phyloP scores from a whole-genome alignment of 2,113 vertebrate species.

The Aegotheles bennettii region DNA sequence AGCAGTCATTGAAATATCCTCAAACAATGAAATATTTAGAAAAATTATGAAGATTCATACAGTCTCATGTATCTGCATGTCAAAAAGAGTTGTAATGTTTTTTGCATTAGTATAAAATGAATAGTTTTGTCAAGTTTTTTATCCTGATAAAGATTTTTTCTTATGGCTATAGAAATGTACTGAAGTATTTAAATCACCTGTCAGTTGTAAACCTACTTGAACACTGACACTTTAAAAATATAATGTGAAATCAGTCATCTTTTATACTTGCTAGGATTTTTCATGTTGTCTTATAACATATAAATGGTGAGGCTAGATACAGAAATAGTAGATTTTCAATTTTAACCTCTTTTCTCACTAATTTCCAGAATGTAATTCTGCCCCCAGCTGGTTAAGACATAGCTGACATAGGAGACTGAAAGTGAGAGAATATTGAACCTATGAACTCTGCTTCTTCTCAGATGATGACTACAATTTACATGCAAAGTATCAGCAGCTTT shows the following conservation, averaged over 20 bases:
- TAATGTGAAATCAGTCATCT: conserved; percentile 63
- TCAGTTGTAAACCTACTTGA: conserved; percentile 61
- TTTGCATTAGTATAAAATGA: conserved; percentile 46
- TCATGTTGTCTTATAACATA: conserved; percentile 64
- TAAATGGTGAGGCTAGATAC: conserved; percentile 38
- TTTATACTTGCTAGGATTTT: conserved; percentile 66
- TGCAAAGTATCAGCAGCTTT: not conserved
- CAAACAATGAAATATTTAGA: conserved; percentile 51
- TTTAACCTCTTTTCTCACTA: conserved; percentile 57
- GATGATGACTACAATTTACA: conserved; percentile 41
- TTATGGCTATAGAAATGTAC: conserved; percentile 51
- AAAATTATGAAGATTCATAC: conserved; percentile 58
- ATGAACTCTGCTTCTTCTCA: conserved; percentile 19
- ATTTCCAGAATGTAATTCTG: conserved; percentile 93
- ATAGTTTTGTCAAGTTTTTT: conserved; percentile 62
- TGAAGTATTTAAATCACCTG: conserved; percentile 73
- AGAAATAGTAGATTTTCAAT: conserved; percentile 56
- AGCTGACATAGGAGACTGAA: conserved; percentile 66
- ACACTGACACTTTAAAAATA: conserved; percentile 69
- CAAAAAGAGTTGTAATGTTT: conserved; percentile 51
- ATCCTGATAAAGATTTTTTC: conserved; percentile 44
- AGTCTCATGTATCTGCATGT: conserved; percentile 21
- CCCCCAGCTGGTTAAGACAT: conserved; percentile 91
- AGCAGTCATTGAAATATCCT: not conserved
- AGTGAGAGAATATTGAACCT: conserved; percentile 31